These are phyloP conservation scores for Sphaeramia orbicularis DNA, from an alignment of 2,797 vertebrate genomes.

Conservation along the genomic window DNA sequence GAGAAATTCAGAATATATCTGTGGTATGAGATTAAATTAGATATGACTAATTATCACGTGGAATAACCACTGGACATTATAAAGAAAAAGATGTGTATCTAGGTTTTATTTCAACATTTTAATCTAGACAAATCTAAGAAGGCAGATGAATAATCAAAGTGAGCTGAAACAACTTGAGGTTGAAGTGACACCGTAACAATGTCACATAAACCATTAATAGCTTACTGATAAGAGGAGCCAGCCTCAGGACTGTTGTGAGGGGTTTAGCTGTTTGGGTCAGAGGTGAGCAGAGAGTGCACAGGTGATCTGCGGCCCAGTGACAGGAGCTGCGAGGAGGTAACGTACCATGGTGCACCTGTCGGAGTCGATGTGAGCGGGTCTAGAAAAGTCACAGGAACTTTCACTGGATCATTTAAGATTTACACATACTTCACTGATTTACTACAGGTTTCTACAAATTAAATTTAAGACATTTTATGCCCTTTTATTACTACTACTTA, in stretches of 20 bases:
- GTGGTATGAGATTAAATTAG: not conserved
- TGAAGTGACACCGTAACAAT: not conserved
- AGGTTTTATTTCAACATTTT: too few species aligned
- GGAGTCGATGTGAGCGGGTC: slow-evolving; percentile 42
- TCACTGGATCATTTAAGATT: slow-evolving; percentile 13
- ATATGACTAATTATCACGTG: slow-evolving; percentile 1
- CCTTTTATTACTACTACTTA: too few species aligned
- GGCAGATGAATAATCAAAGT: not conserved
- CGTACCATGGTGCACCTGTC: slow-evolving; percentile 30
- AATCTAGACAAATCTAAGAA: too few species aligned
- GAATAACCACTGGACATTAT: slow-evolving; percentile 58
- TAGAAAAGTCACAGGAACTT: slow-evolving; percentile 32
- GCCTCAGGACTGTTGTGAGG: slow-evolving; percentile 15
- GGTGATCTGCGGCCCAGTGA: slow-evolving; percentile 80
- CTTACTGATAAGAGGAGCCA: slow-evolving; percentile 30
- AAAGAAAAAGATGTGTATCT: not conserved
- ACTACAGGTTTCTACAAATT: too few species aligned
- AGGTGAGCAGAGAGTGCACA: slow-evolving; percentile 87
- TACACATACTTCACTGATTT: not conserved
- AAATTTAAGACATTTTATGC: too few species aligned
- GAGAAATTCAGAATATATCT: slow-evolving; percentile 6
- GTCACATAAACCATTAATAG: slow-evolving; percentile 7
- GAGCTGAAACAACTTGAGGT: not conserved
- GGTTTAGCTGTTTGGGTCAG: slow-evolving; percentile 58
- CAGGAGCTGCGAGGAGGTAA: slow-evolving; percentile 60